Conservation (phyloP, 2,113 vertebrate species). For the Myxocyprinus asiaticus region DNA sequence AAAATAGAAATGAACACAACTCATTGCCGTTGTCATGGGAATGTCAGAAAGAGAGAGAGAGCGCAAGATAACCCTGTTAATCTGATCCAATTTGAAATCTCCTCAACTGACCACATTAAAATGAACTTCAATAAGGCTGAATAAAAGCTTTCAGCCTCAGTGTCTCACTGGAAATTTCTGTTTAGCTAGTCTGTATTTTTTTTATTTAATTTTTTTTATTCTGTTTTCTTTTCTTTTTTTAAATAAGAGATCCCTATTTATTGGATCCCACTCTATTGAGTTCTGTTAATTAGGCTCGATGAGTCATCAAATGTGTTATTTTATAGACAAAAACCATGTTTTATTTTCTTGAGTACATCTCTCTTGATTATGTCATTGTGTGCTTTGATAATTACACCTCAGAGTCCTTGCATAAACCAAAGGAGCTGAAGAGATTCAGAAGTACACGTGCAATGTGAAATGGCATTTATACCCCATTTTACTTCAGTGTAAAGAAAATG, state of each 20-base stretch:
- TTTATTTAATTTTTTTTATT: conserved; percentile 3
- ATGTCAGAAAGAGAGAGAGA: neutral
- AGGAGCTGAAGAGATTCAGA: neutral
- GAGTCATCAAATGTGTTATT: conserved; percentile 37
- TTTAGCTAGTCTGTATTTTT: conserved; percentile 12
- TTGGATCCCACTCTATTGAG: neutral
- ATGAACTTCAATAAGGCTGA: conserved; percentile 16
- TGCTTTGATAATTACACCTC: conserved; percentile 33
- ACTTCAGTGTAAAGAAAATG: too few species aligned
- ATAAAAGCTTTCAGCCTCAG: conserved; percentile 19
- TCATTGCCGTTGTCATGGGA: conserved; percentile 22
- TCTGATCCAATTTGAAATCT: conserved; percentile 8
- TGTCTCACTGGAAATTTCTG: conserved; percentile 3
- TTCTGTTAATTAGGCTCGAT: conserved; percentile 33
- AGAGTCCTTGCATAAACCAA: neutral
- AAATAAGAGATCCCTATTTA: neutral
- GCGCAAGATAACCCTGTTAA: neutral
- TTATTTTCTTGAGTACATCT: conserved; percentile 38
- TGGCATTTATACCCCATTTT: too few species aligned
- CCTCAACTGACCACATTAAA: conserved; percentile 26
- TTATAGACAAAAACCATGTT: conserved; percentile 33
- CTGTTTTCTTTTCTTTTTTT: neutral
- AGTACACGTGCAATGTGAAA: too few species aligned
- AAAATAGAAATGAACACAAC: conserved; percentile 15
- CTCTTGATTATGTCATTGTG: neutral